These are phyloP conservation scores for Neoascia interrupta DNA, from an alignment of 2,888 invertebrate genomes.

Conservation along the genomic window DNA sequence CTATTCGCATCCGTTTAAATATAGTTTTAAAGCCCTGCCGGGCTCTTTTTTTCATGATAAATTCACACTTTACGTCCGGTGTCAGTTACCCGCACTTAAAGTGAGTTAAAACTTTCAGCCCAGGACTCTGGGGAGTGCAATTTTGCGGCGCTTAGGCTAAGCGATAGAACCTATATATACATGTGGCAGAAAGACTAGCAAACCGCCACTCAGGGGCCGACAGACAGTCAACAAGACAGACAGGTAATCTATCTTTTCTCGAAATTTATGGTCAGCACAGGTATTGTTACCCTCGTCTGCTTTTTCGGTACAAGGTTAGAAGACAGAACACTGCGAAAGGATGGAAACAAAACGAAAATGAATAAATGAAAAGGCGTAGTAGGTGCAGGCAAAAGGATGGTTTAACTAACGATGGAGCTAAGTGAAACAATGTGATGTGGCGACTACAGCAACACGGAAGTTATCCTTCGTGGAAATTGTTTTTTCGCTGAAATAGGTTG, in stretches of 20 bases:
- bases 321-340: too few relatives aligned
- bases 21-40: constrained; percentile 10
- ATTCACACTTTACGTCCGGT: constrained; percentile 52
- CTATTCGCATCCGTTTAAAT: neutral
- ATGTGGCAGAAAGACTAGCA: too few relatives aligned
- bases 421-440: too few relatives aligned
- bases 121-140: constrained; percentile 35
- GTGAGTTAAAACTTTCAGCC: constrained; percentile 54
- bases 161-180: too few relatives aligned
- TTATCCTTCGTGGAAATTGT: too few relatives aligned
- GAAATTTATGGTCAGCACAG: constrained; percentile 60
- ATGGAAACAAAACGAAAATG: too few relatives aligned
- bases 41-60: constrained; percentile 38
- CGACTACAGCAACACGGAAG: too few relatives aligned
- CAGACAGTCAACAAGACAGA: constrained; percentile 58
- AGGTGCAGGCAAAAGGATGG: too few relatives aligned
- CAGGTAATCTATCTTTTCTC: constrained; percentile 61
- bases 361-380: too few relatives aligned
- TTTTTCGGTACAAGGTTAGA: too few relatives aligned
- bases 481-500: too few relatives aligned
- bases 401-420: too few relatives aligned
- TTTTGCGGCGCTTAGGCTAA: constrained; percentile 30
- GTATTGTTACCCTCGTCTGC: constrained; percentile 24
- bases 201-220: constrained; percentile 16
- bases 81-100: constrained; percentile 54